These are phyloP conservation scores for Dasypogon diadema DNA, from an alignment of 2,888 invertebrate genomes.

Conservation along the genomic window DNA sequence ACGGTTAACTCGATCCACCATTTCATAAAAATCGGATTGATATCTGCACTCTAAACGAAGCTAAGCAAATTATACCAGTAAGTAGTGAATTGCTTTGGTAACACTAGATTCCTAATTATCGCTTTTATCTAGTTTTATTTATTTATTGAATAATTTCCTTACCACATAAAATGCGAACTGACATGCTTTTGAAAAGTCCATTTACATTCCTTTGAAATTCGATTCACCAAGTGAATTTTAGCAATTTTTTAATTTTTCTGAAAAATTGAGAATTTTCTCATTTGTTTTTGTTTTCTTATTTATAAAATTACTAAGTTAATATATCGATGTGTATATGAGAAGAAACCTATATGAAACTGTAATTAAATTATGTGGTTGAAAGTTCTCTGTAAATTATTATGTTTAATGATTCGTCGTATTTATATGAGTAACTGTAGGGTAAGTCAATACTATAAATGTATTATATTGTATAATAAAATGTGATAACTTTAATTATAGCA, in stretches of 20 bases:
- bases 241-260: background rate
- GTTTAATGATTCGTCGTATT: constrained; percentile 45
- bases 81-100: constrained; percentile 16
- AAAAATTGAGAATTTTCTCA: background rate
- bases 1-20: background rate
- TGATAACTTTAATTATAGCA: constrained; percentile 54
- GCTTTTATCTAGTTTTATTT: constrained; percentile 24
- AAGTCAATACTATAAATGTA: constrained; percentile 53
- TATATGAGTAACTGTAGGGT: constrained; percentile 37
- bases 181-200: constrained; percentile 35
- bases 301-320: constrained; percentile 33
- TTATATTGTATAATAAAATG: constrained; percentile 57
- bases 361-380: constrained; percentile 53
- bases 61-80: constrained; percentile 12
- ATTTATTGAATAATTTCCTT: constrained; percentile 27
- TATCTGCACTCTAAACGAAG: constrained; percentile 3
- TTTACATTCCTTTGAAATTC: constrained; percentile 19
- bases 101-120: constrained; percentile 14
- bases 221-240: constrained; percentile 40
- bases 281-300: constrained; percentile 41
- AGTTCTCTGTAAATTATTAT: constrained; percentile 55
- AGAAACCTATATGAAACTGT: constrained; percentile 38
- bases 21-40: no score
- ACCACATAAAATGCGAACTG: background rate
- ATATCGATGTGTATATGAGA: constrained; percentile 42